Evolutionary conservation across 1,140 invertebrate species (phyloP).

Genomic region (Aphaenogaster floridana): DNA sequence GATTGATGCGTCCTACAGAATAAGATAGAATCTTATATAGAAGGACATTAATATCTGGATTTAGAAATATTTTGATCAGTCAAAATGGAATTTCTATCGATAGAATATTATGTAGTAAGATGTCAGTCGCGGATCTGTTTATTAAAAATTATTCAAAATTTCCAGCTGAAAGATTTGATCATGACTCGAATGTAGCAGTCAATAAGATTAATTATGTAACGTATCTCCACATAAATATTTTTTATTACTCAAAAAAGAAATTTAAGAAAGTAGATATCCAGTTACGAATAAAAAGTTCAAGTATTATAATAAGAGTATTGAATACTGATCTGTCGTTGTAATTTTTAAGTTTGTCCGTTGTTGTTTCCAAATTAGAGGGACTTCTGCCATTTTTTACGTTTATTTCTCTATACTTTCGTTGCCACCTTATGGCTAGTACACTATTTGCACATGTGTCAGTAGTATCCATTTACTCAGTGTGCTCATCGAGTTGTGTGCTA

Average conservation of each 20-base stretch:
- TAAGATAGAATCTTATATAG: neutral
- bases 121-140: neutral
- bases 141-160: neutral
- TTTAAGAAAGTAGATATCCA: neutral
- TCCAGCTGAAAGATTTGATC: neutral
- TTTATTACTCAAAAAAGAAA: neutral
- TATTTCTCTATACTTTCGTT: neutral
- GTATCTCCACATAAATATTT: neutral
- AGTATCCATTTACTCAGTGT: neutral
- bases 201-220: neutral
- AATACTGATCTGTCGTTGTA: neutral
- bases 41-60: neutral
- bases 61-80: neutral
- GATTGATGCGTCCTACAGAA: neutral
- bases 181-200: neutral
- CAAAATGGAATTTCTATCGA: neutral
- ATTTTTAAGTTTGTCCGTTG: neutral
- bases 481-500: conserved; percentile 1
- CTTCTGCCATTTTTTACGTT: neutral
- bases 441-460: neutral
- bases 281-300: neutral
- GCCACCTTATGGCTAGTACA: neutral
- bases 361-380: neutral
- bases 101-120: neutral
- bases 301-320: neutral